Evolutionary conservation across 2,797 vertebrate species (phyloP), one percentile per base, ranked within the genome.

Genomic region (Lutra lutra): DNA sequence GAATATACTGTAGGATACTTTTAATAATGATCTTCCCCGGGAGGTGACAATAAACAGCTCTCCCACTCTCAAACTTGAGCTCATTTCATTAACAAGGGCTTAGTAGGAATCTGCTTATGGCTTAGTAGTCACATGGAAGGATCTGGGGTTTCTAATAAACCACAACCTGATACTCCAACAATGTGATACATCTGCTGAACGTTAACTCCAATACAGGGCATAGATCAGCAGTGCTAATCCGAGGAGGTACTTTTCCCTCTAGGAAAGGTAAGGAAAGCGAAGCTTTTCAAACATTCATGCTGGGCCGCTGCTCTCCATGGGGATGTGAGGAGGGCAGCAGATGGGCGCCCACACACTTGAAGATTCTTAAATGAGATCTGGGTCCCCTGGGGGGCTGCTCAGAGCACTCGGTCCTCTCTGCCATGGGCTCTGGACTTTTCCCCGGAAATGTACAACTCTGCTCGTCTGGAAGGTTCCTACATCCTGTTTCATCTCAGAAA

Each of bases 121-220:
- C 40, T 89, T 94, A n/a, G 56, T 43, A 86, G 43, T 86, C 29
- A 92, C 27, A 9, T 87, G 75, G 60, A 60, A 75, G 77, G 40
- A 73, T 54, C 27, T 64, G 38, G 82, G 56, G 23, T 83, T 72
- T 84, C 62, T 78, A 38, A 72, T 66, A 64, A 72, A 43, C 60
- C 79, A 35, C 86, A 35, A 54, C 51, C n/a, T 66, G 35, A 12
- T 38, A 11, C 5, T 15, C 54, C 56, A 66, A 43, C 40, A 38
- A 0, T 21, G 46, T 38, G 20, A 46, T 38, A 10, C 1, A 17
- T n/a, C 38, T 77, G 27, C 70, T 66, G 0, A 23, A 82, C 43
- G 35, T 73, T 17, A 38, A 11, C 46, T 29, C 38, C 62, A 62
- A 62, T 20, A 6, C 29, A 20, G 89, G 51, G 29, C 60, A 60